Evolutionary conservation across 2,797 vertebrate genomes (phyloP), one percentile per base, ranked within the genome.

Genomic region (Tenualosa ilisha): DNA sequence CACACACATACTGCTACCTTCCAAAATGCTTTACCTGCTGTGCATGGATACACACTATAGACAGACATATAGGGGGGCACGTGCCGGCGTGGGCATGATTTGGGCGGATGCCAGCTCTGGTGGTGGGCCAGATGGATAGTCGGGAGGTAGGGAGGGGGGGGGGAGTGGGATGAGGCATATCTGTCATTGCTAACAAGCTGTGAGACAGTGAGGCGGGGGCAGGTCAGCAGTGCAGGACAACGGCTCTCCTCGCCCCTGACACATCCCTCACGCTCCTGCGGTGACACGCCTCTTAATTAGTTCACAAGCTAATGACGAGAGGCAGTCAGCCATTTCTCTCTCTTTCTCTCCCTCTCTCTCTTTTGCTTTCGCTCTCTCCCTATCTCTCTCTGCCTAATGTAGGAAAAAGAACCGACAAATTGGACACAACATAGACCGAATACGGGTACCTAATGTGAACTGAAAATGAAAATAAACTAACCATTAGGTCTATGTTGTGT

Each of bases 171-270:
- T 79, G 79, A 54, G 86, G 37, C 90, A 91, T 92, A 94, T 95
- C 94, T 95, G 94, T 95, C 93, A 95, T 93, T 93, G 91, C 94
- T 96, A 95, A 95, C 94, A 94, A 95, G 95, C 94, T 93, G 90
- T 92, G 93, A 95, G 93, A 93, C 91, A 88, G 87, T 83, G 90
- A 94, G 93, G 72, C 86, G 89, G 90, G 90, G 93, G 91, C 91
- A 94, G 94, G 94, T 94, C 94, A 94, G 89, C 91, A 87, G 88
- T 92, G 91, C 86, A 88, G 90, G 88, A 88, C 85, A 86, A 65
- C 84, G 24, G 13, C 82, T 72, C 61, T 81, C 61, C 59, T 43
- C 6, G 82, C n/a, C 82, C 26, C 82, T 8, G 53, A 61, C 49
- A 84, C 56, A 85, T 83, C 65, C 81, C 81, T 43, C 83, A 91